Evolutionary conservation across 1,140 invertebrate species (phyloP), one percentile per base, ranked within the genome.

Genomic region (Portunus trituberculatus): DNA sequence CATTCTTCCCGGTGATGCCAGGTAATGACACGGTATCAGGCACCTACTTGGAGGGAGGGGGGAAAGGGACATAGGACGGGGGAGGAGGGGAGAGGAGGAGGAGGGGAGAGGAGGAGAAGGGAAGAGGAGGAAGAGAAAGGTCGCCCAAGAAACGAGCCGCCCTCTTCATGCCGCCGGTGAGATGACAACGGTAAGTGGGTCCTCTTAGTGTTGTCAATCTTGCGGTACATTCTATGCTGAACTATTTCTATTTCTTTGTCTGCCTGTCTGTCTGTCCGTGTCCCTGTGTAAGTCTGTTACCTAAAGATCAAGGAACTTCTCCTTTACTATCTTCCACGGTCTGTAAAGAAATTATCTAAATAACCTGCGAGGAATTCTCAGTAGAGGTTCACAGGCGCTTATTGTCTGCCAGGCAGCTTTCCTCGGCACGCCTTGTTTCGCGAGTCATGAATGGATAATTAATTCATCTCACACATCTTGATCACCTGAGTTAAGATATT

Each of bases 11-110:
- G 67, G 67, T 76, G 67, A 76, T 76, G 67, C 67, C 67, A 76
- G 67, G 67, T 76, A 76, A 76, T 76, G 67, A 76, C 67, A 76
- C 67, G 67, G 67, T n/a, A 76, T 76, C 67, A 76, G 67, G n/a
- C 67, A 76, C 67, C 67, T 76, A 76, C 67, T 76, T 76, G 67
- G 67, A 76, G 67, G n/a, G 67, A 76, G 25, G n/a, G 20, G 1
- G 52, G 10, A 10, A 59, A 10, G 20, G 52, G 48, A 14, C 6
- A 14, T 6, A 14, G 48, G 14, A 14, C 6, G 14, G 1, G 52
- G 52, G 52, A 20, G 20, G 52, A 10, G 12, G 52, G 52, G 52
- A 20, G 52, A 10, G 52, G 12, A 3, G 67, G 67, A 76, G 67
- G 67, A 76, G n/a, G 20, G 67, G 67, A 76, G n/a, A 2, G 14